These are phyloP conservation scores for Pan paniscus DNA, from an alignment of 2,113 vertebrate species.

Conservation along the genomic window DNA sequence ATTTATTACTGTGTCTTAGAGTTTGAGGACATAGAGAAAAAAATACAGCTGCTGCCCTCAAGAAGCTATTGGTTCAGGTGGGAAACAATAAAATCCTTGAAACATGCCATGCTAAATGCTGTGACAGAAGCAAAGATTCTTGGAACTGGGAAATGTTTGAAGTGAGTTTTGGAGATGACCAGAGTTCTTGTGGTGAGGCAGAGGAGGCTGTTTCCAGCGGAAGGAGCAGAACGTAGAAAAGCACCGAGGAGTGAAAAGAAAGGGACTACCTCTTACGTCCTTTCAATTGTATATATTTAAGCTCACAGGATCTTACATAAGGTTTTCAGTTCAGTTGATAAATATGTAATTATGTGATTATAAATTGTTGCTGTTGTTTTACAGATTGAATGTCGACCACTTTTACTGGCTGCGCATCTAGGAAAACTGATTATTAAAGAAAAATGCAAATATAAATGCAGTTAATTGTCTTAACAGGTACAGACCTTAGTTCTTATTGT, in stretches of 20 bases:
- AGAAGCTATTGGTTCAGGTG: not conserved
- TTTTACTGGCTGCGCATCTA: conserved; percentile 88
- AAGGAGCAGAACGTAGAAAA: not conserved
- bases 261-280: not conserved
- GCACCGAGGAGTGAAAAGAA: not conserved
- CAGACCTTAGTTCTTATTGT: not conserved
- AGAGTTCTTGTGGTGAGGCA: not conserved
- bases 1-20: not conserved
- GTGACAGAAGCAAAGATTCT: not conserved
- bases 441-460: conserved; percentile 86
- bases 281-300: not conserved
- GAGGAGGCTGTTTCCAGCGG: not conserved
- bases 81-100: not conserved
- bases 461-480: conserved; percentile 83
- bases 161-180: not conserved
- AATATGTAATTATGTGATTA: not conserved
- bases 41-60: not conserved
- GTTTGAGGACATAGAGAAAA: not conserved
- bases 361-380: conserved; percentile 49
- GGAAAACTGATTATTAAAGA: conserved; percentile 87
- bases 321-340: conserved; percentile 18
- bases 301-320: not conserved
- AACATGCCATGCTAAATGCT: not conserved
- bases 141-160: not conserved
- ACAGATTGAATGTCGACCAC: conserved; percentile 87